A percentile compares a stretch with the other conserved stretches of the same genome.
Conservation (phyloP, 2,888 invertebrate species). For the Tetragnatha montana region DNA sequence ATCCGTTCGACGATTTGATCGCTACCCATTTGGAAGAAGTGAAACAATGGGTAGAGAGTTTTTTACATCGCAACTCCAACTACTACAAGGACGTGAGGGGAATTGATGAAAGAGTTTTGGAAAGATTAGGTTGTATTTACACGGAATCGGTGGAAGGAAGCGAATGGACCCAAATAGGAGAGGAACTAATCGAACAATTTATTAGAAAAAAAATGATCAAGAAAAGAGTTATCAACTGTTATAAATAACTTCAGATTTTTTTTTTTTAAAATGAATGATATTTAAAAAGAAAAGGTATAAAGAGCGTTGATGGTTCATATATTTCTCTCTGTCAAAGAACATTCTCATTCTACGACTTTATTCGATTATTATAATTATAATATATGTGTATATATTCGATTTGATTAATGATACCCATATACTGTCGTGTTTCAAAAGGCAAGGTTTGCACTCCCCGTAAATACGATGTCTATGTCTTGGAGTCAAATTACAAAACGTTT, state of each 20-base stretch:
- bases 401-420: no score
- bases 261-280: background rate
- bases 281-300: background rate
- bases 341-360: no score
- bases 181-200: background rate
- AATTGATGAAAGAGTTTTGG: background rate
- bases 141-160: background rate
- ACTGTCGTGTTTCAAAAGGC: no score
- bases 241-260: background rate
- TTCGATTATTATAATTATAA: no score
- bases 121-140: background rate
- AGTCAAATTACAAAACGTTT: no score
- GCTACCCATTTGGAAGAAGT: background rate
- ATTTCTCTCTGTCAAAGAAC: background rate
- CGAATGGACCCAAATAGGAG: background rate
- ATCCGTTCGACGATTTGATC: background rate
- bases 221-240: background rate
- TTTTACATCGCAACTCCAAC: conserved; percentile 3
- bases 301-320: background rate
- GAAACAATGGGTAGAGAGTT: background rate
- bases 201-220: background rate
- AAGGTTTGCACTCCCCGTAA: background rate
- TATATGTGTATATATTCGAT: no score
- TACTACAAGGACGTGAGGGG: conserved; percentile 26
- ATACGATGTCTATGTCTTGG: no score